Conservation (phyloP, 2,888 invertebrate genomes). For the Pseudococcus longispinus region DNA sequence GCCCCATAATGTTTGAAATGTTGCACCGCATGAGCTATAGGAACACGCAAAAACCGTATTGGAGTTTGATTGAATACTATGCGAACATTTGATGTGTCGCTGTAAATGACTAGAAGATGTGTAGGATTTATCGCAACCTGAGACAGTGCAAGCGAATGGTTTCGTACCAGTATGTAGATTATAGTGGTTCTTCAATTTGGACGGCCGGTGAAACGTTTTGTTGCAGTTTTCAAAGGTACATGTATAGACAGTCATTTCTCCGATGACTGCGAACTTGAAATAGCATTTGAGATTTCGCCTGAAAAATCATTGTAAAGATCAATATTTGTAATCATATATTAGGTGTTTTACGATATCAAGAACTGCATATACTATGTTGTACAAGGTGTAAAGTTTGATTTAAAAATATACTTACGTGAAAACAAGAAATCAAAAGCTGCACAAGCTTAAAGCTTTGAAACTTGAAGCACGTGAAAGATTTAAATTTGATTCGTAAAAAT, state of each 20-base stretch:
- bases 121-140: slow-evolving; percentile 25
- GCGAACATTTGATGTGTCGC: not conserved
- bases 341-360: no score
- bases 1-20: not conserved
- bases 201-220: not conserved
- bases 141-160: not conserved
- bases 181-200: slow-evolving; percentile 12
- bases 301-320: not conserved
- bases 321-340: no score
- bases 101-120: slow-evolving; percentile 20
- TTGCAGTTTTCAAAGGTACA: not conserved
- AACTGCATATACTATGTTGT: no score
- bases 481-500: no score
- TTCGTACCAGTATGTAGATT: not conserved
- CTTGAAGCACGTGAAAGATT: no score
- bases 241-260: not conserved
- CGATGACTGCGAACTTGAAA: not conserved
- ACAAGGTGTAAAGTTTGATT: no score
- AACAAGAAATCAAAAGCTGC: no score
- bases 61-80: not conserved
- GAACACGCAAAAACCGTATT: not conserved
- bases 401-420: no score
- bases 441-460: no score
- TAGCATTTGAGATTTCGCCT: not conserved
- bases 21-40: not conserved